Conservation (phyloP, 2,888 invertebrate genomes). For the Falcaria lacertinaria region DNA sequence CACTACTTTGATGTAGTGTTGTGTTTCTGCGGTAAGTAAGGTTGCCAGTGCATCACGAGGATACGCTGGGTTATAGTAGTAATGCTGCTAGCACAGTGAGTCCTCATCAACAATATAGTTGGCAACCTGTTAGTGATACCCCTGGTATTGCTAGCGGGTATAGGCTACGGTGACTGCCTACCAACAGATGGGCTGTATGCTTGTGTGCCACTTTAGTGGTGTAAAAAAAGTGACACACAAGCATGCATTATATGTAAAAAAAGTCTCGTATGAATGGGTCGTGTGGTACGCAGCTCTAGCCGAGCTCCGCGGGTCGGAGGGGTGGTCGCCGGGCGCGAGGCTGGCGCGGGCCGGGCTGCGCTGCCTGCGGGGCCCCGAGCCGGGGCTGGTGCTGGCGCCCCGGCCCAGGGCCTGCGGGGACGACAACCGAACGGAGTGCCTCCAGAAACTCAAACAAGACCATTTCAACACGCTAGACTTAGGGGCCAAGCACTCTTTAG, state of each 20-base stretch:
- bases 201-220: background rate
- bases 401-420: conserved; percentile 1
- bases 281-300: conserved; percentile 19
- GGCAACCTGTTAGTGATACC: too few relatives aligned
- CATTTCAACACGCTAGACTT: conserved; percentile 37
- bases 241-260: too few relatives aligned
- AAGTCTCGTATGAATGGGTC: too few relatives aligned
- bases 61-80: too few relatives aligned
- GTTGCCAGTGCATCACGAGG: too few relatives aligned
- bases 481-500: conserved; percentile 75
- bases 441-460: conserved; percentile 17
- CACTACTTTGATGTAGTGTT: too few relatives aligned
- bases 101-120: too few relatives aligned
- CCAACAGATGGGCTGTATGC: too few relatives aligned
- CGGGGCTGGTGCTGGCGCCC: conserved; percentile 75
- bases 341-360: conserved; percentile 82
- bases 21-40: too few relatives aligned
- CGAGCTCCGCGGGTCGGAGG: conserved; percentile 19
- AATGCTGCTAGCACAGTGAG: too few relatives aligned
- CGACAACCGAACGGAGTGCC: conserved; percentile 13
- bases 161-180: background rate
- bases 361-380: conserved; percentile 89
- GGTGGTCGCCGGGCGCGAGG: conserved; percentile 13
- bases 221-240: too few relatives aligned
- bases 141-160: background rate